Base-by-base conservation (phyloP, 1,140 invertebrate genomes). In the Drosophila trapezifrons region DNA sequence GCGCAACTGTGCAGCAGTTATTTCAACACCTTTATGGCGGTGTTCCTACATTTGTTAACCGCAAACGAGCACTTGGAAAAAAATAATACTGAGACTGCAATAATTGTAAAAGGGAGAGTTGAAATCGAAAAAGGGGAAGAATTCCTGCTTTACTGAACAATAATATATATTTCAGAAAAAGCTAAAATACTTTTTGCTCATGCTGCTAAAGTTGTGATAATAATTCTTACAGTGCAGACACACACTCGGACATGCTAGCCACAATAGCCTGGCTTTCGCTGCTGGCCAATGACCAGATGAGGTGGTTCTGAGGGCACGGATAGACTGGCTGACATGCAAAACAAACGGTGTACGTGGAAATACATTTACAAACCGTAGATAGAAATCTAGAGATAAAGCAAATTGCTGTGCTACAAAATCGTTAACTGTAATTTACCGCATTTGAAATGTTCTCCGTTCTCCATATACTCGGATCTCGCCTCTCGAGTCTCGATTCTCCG, bases 381-480 rank as follows among this genome's bases (percentile, higher is more conserved):
- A 90, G 74, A 84, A 78, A 90, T 89, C 85, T 90, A 54, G 32
- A 80, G 84, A 89, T 89, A 89, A 89, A 62, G 85, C 77, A 89
- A 89, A 89, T 89, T 89, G 84, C 84, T 84, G 80, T 80, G 84
- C 85, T 89, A 89, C 85, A 89, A 89, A 89, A 89, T 89, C 80
- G 84, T 89, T 89, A 89, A 84, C 80, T 84, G 84, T 89, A 89
- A 89, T 89, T 89, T 89, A 89, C 80, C 80, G 84, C 77, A 89
- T 89, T 89, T 66, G 65, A 71, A 86, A 86, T 64, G 84, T 65
- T 66, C 62, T 73, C 63, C 60, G 57, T 71, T 85, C 45, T 43
- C 17, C 54, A 62, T 56, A 20, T 20, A 20, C 49, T 20, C 17
- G 12, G 12, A 17, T 9, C 29, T 32, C 29, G 29, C 9, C 29